Evolutionary conservation across 2,113 vertebrate species (phyloP), one percentile per base, ranked within the genome.

Genomic region (Aviceda subcristata): DNA sequence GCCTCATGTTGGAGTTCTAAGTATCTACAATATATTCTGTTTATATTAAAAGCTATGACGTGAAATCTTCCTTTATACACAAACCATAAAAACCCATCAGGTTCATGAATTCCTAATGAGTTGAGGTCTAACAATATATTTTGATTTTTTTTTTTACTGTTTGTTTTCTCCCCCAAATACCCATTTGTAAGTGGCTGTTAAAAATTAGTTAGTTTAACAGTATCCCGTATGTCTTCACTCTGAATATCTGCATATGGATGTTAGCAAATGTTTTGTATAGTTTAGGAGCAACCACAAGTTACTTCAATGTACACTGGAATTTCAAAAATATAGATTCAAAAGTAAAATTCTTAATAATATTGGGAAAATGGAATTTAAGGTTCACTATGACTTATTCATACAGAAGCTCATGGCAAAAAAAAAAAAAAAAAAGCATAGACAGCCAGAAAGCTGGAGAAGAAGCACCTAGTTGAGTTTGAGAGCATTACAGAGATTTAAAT

Each of bases 11-110:
- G 27, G 83, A 94, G 86, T 39, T 94, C 63, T 68, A 69, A 93
- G 91, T 86, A 63, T 89, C 90, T 95, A 48, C 90, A 56, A 45
- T 96, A 93, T 96, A 95, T 97, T 97, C 90, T 92, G 71, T 92
- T 97, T 98, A 89, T 96, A 97, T 98, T 97, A 97, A 98, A 98
- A 98, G 94, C 85, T 69, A 92, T 97, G 97, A 97, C 64, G 83
- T 98, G 96, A 97, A 97, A 97, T 98, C 98, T 98, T 98, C 97
- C 97, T 98, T 98, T 97, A 97, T 96, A 97, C 93, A 97, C 96
- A 97, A 97, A 97, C 94, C 89, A 83, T 98, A 97, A 98, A 97
- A 97, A 67, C 86, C 68, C 96, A 97, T 98, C 97, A 96, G 96
- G 97, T 98, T 97, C 96, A 96, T 97, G 97, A 98, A 97, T 98